Evolutionary conservation across 2,113 vertebrate species (phyloP).

Genomic region (Collichthys lucidus): DNA sequence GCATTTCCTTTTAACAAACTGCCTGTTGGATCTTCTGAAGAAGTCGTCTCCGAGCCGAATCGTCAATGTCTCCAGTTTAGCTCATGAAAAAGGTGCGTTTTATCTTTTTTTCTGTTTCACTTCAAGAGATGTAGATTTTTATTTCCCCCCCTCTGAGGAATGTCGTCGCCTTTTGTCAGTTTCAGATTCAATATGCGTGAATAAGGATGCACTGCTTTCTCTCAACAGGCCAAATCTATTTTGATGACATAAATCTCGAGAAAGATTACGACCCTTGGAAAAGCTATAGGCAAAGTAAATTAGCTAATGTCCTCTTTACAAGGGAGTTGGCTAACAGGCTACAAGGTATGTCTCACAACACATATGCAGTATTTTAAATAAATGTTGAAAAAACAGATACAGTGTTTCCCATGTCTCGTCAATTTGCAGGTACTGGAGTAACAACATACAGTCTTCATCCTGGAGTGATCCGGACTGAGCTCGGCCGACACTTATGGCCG

Average conservation of each 20-base stretch:
- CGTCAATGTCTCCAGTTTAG: constrained; percentile 79
- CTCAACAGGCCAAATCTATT: constrained; percentile 77
- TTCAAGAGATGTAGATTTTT: not conserved
- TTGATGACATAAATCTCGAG: constrained; percentile 80
- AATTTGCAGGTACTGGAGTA: constrained; percentile 71
- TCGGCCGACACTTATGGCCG: constrained; percentile 69
- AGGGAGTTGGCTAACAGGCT: constrained; percentile 71
- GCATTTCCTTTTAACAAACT: constrained; percentile 80
- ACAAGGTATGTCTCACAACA: constrained; percentile 58
- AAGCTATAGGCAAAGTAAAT: constrained; percentile 81
- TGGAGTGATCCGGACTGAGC: constrained; percentile 78
- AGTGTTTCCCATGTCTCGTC: not conserved
- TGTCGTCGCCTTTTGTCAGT: not conserved
- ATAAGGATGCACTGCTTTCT: not conserved
- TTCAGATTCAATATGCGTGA: not conserved
- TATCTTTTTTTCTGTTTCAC: not conserved
- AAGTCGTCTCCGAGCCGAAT: constrained; percentile 77
- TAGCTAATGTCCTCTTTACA: constrained; percentile 82
- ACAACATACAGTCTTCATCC: constrained; percentile 79
- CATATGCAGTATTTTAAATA: too few relatives aligned
- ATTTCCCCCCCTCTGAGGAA: not conserved
- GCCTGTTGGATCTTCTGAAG: constrained; percentile 79
- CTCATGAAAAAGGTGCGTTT: constrained; percentile 72
- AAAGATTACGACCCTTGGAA: constrained; percentile 65
- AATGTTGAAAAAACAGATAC: too few relatives aligned